Percentiles rank a stretch among this genome's conserved stretches.
phyloP scores from a whole-genome alignment of 2,113 vertebrate genomes.

The Brachyhypopomus occidentalis region DNA sequence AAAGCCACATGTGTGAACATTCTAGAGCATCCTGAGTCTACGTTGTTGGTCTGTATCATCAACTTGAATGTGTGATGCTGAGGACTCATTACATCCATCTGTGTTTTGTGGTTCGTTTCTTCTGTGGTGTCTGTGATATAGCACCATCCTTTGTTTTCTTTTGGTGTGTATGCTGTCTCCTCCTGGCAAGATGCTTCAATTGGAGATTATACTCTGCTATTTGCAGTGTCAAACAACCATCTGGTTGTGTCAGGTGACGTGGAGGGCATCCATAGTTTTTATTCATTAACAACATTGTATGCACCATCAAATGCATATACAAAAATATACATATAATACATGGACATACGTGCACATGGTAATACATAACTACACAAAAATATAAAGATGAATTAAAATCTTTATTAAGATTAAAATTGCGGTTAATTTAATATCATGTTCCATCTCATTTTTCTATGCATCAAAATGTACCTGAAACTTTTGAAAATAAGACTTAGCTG shows the following conservation, averaged over 20 bases:
- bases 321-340: no score
- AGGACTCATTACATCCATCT: background rate
- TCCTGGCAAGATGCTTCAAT: slow-evolving; percentile 5
- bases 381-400: no score
- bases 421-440: no score
- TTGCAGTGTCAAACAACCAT: background rate
- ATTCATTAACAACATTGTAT: no score
- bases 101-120: background rate
- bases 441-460: no score
- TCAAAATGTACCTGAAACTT: no score
- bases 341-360: no score
- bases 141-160: background rate
- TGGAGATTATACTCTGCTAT: background rate
- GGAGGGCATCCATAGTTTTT: no score
- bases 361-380: no score
- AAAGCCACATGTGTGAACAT: background rate
- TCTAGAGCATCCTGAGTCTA: background rate
- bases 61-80: background rate
- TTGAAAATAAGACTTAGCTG: no score
- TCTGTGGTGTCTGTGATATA: background rate
- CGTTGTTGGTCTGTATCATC: background rate
- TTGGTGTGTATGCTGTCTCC: background rate
- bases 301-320: no score
- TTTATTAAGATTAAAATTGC: no score
- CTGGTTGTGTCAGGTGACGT: background rate